Percentiles rank a stretch among this genome's conserved stretches.
Evolutionary conservation across 2,888 invertebrate species (phyloP).

Genomic region (Julus scanicus): DNA sequence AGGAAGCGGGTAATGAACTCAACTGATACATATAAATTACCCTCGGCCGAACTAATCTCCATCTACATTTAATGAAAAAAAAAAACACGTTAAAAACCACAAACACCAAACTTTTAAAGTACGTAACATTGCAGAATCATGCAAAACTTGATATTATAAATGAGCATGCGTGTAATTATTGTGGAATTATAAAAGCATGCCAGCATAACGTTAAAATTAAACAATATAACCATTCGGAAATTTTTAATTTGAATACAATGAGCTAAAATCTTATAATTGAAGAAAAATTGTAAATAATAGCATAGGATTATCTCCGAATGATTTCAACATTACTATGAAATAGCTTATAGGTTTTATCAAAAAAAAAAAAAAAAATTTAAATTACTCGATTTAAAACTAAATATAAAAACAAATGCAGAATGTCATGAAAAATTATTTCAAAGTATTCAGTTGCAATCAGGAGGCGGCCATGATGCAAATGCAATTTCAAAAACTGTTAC

Average conservation of each 20-base stretch:
- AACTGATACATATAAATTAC: conserved; percentile 39
- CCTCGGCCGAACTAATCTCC: not conserved
- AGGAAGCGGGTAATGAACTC: conserved; percentile 36
- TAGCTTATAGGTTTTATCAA: too few species aligned
- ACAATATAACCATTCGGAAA: not conserved
- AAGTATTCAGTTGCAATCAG: too few species aligned
- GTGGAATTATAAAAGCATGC: not conserved
- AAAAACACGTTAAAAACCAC: conserved; percentile 16
- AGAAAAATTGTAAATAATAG: not conserved
- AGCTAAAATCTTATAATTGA: not conserved
- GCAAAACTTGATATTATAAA: not conserved
- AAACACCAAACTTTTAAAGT: not conserved
- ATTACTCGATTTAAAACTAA: not conserved
- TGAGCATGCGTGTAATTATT: not conserved
- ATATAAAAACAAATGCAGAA: too few species aligned
- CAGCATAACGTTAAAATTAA: not conserved
- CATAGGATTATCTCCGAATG: not conserved
- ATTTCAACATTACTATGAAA: not conserved
- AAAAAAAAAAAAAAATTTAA: too few species aligned
- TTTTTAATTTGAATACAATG: not conserved
- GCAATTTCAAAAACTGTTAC: too few species aligned
- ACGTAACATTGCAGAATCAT: not conserved
- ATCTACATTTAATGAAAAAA: conserved; percentile 7
- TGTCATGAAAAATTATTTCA: too few species aligned
- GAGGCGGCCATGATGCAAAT: too few species aligned